phyloP scores from a whole-genome alignment of 2,888 invertebrate species.

The Chrysolina americana region DNA sequence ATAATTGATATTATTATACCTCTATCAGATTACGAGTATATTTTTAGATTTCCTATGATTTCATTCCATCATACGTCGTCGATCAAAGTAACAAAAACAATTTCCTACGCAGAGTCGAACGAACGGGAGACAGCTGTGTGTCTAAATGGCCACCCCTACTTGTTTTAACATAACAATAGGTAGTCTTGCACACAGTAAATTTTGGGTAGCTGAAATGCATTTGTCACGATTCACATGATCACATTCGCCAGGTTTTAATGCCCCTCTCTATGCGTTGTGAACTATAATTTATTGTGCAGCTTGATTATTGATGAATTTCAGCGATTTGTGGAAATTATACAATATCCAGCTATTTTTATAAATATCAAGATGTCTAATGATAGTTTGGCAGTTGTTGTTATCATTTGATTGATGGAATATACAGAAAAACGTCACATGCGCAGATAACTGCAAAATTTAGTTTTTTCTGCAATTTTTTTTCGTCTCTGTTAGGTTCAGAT shows the following conservation, averaged over 20 bases:
- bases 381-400: no score
- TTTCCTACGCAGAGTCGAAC: constrained; percentile 17
- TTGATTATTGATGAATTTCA: neutral
- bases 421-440: no score
- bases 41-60: constrained; percentile 25
- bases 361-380: no score
- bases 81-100: constrained; percentile 5
- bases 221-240: constrained; percentile 11
- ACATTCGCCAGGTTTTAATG: neutral
- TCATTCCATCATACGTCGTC: constrained; percentile 8
- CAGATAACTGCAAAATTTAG: no score
- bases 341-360: neutral
- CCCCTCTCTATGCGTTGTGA: neutral
- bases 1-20: constrained; percentile 17
- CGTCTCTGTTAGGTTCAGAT: no score
- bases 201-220: constrained; percentile 22
- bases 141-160: constrained; percentile 29
- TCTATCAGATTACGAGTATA: neutral
- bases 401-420: no score
- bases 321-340: neutral
- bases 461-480: no score
- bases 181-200: constrained; percentile 16
- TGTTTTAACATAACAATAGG: constrained; percentile 30
- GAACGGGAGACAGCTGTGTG: constrained; percentile 28
- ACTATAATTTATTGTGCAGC: neutral